Base-by-base conservation (phyloP, 2,888 invertebrate genomes). In the Plagodis pulveraria region DNA sequence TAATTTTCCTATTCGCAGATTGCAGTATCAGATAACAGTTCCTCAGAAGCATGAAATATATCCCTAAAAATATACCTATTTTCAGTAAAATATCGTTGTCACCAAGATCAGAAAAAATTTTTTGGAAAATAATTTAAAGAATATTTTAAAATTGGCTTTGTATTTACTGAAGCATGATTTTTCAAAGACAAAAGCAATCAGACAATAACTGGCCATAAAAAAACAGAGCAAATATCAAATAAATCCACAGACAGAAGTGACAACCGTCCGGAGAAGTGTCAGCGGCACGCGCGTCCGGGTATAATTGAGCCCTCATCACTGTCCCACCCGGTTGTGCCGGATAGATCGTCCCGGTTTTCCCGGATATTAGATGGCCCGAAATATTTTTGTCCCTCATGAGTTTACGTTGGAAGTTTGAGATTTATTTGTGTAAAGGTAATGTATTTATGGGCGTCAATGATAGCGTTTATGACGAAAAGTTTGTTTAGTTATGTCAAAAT, bases 281-380 rank as follows among this genome's bases (percentile, higher is more conserved):
- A 35, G 11, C 10, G 50, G 45, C 61, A 64, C 47, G 46, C 40
- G 58, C 50, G 47, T 12, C 54, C 41, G 36, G 54, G 41, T 56
- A 56, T 64, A 64, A 64, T 61, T 64, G 58, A 47, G 10, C 61
- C 61, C 53, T 61, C 56, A 50, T 64, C 64, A 61, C 61, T 64
- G 64, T 64, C 64, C 46, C 49, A 38, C 48, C 60, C 57, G 53
- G 36, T 56, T 55, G 12, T 8, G 5, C 12, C 35, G 22, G 45
- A 46, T 56, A 56, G 22, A 22, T 22, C 4, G 22, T 22, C 22
- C 22, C 22, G 22, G 22, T 22, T 38, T 38, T 38, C 38, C 42
- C 35, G 22, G 45, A 46, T 56, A 56, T 50, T 46, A 56, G 56
- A 50, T 41, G 22, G 50, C 9, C 12, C 50, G 41, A 22, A 45